Conservation (phyloP, 2,888 invertebrate species). For the Pharmacophagus antenor region DNA sequence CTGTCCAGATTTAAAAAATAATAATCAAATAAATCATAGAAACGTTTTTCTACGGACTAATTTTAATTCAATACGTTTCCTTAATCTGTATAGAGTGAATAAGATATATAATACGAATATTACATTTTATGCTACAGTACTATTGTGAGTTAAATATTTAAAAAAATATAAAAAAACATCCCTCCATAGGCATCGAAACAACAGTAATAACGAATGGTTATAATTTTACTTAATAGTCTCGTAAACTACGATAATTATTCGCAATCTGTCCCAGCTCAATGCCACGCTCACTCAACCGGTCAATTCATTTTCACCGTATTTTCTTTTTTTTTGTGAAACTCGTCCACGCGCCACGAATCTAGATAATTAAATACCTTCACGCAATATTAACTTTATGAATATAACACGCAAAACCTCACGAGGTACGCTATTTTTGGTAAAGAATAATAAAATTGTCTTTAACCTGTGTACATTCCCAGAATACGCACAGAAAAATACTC, state of each 20-base stretch:
- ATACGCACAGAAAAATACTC: conserved; percentile 32
- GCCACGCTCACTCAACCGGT: conserved; percentile 59
- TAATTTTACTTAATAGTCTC: conserved; percentile 8
- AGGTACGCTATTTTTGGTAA: background rate
- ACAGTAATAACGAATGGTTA: background rate
- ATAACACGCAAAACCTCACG: conserved; percentile 44
- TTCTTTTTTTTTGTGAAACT: conserved; percentile 69
- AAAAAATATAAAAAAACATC: background rate
- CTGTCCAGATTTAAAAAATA: too few species aligned
- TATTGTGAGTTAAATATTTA: background rate
- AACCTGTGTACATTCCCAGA: conserved; percentile 8
- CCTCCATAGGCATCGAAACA: background rate
- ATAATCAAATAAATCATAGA: too few species aligned
- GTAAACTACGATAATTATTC: conserved; percentile 15
- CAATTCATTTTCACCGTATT: conserved; percentile 70
- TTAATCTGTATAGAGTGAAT: too few species aligned
- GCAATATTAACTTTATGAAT: conserved; percentile 64
- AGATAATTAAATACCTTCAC: conserved; percentile 74
- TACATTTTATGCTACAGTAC: background rate
- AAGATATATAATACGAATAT: too few species aligned
- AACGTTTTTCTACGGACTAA: background rate
- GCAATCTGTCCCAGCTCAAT: conserved; percentile 29
- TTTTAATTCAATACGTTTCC: too few species aligned
- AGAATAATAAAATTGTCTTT: background rate
- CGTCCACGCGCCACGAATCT: conserved; percentile 57